These are phyloP conservation scores for Leontocebus nigricollis DNA, from an alignment of 2,797 vertebrate genomes.

Conservation along the genomic window DNA sequence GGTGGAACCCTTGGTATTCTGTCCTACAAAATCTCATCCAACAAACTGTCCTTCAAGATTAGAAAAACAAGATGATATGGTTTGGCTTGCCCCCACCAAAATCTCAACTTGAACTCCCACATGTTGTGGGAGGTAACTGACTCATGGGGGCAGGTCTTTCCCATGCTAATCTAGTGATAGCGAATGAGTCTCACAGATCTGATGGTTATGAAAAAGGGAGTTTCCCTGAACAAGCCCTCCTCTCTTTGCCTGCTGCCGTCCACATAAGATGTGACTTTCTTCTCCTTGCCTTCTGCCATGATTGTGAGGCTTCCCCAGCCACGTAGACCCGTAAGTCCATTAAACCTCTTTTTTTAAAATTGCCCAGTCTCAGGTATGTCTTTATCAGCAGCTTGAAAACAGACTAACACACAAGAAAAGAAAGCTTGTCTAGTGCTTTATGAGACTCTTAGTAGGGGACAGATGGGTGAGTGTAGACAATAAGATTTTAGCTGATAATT, in stretches of 20 bases:
- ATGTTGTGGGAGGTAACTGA: accelerated
- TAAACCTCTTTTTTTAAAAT: background rate
- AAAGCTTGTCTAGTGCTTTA: background rate
- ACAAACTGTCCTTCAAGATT: background rate
- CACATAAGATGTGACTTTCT: background rate
- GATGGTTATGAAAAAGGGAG: background rate
- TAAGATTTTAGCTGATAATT: background rate
- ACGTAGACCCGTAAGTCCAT: background rate
- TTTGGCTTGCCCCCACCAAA: background rate
- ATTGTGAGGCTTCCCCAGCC: background rate
- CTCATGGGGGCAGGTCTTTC: background rate
- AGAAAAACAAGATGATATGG: background rate
- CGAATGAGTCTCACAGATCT: background rate
- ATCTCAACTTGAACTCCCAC: background rate
- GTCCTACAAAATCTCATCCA: too few relatives aligned
- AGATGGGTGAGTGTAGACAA: background rate
- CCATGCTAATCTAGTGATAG: background rate
- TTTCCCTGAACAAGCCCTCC: background rate
- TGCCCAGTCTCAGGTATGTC: background rate
- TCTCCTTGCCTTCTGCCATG: background rate
- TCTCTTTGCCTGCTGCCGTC: background rate
- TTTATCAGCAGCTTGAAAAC: background rate
- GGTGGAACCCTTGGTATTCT: background rate
- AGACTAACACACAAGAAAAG: background rate
- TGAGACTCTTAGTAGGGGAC: background rate